Evolutionary conservation across 2,113 vertebrate species (phyloP).

Genomic region (Callocephalon fimbriatum): DNA sequence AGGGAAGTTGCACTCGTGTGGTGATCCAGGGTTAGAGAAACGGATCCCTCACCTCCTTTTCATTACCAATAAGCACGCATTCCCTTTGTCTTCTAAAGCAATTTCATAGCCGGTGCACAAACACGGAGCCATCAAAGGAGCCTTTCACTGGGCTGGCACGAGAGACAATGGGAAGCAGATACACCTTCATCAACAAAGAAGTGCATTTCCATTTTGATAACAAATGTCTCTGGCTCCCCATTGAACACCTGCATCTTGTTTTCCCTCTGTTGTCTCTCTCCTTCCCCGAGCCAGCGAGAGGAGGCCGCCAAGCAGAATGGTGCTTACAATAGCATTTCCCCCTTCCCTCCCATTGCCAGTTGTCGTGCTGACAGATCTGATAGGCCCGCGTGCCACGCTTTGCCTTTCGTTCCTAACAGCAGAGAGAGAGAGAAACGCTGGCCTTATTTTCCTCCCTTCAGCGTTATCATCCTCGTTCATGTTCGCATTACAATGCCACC

Average conservation of each 20-base stretch:
- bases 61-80: conserved; percentile 8
- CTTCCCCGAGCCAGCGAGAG: neutral
- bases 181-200: conserved; percentile 62
- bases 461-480: neutral
- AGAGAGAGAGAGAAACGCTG: neutral
- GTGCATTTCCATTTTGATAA: conserved; percentile 69
- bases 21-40: neutral
- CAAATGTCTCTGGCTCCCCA: neutral
- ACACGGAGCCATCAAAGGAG: conserved; percentile 60
- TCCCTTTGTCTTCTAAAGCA: conserved; percentile 67
- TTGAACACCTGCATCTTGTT: neutral
- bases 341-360: neutral
- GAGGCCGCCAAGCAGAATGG: neutral
- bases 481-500: neutral
- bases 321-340: neutral
- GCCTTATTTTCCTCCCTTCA: neutral
- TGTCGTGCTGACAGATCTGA: conserved; percentile 57
- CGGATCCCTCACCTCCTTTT: conserved; percentile 1
- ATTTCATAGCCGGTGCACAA: conserved; percentile 74
- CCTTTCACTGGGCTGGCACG: conserved; percentile 42
- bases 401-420: neutral
- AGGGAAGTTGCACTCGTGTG: neutral
- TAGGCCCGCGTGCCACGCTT: neutral
- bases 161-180: conserved; percentile 67
- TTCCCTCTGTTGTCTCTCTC: neutral